Evolutionary conservation across 2,113 vertebrate genomes (phyloP).

Genomic region (Donacobius atricapilla): DNA sequence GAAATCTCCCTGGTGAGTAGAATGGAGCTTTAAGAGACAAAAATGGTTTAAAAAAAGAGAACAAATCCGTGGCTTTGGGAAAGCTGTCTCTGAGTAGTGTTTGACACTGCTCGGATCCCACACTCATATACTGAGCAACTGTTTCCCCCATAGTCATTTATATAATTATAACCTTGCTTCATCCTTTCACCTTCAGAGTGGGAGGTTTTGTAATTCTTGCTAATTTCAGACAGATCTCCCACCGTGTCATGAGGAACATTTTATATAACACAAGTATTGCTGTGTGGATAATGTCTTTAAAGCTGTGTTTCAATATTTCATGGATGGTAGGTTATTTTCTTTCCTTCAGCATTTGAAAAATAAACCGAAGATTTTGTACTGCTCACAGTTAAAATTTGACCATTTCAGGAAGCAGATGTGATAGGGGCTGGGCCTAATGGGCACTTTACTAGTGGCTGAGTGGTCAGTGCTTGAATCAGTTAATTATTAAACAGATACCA

Average conservation of each 20-base stretch:
- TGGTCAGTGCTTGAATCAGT: background rate
- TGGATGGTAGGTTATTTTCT: background rate
- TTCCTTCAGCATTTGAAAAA: background rate
- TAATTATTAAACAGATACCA: background rate
- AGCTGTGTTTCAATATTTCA: background rate
- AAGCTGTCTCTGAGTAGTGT: background rate
- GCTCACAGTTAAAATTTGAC: background rate
- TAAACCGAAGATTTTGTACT: background rate
- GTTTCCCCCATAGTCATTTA: constrained; percentile 57
- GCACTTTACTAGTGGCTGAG: background rate
- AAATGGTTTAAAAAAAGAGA: background rate
- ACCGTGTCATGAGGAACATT: constrained; percentile 39
- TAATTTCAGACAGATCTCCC: constrained; percentile 52
- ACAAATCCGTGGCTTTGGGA: background rate
- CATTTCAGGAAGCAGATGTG: background rate
- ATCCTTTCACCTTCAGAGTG: constrained; percentile 62
- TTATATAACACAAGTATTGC: constrained; percentile 49
- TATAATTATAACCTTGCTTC: constrained; percentile 60
- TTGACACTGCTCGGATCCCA: constrained; percentile 23
- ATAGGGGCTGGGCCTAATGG: background rate
- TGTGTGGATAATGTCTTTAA: constrained; percentile 17
- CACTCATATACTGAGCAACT: constrained; percentile 7
- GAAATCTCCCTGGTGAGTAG: background rate
- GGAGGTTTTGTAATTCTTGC: constrained; percentile 59
- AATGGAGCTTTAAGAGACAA: background rate